A percentile compares a stretch with the other conserved stretches of the same genome.
Conservation (phyloP, 1,140 invertebrate genomes). For the Caenorhabditis tropicalis region DNA sequence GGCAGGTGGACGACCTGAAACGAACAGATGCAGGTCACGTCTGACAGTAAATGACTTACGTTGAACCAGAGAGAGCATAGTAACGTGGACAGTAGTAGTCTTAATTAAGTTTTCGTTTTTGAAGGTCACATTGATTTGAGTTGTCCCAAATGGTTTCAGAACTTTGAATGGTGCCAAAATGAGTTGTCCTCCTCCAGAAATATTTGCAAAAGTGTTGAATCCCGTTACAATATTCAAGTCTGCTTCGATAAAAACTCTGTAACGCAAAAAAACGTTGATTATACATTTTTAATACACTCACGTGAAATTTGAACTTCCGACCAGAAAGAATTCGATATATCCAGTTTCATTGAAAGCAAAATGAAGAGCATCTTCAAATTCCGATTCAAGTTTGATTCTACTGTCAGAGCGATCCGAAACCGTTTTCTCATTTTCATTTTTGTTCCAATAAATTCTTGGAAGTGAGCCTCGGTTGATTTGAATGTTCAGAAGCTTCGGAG, state of each 20-base stretch:
- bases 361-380: background rate
- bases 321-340: background rate
- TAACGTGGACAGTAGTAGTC: background rate
- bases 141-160: background rate
- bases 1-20: slow-evolving; percentile 1
- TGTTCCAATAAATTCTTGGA: background rate
- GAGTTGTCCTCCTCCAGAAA: background rate
- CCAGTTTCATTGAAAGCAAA: background rate
- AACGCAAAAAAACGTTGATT: background rate
- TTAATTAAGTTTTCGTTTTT: background rate
- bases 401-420: background rate
- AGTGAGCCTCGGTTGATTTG: background rate
- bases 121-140: background rate
- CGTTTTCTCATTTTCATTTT: background rate
- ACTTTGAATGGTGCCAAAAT: background rate
- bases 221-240: background rate
- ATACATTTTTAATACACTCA: background rate
- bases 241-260: background rate
- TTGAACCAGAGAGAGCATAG: background rate
- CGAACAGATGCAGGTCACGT: background rate
- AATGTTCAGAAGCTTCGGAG: background rate
- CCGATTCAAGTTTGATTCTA: background rate
- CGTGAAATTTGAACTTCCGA: background rate
- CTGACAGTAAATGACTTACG: background rate
- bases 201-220: background rate